A percentile compares a stretch with the other conserved stretches of the same genome.
Evolutionary conservation across 2,797 vertebrate species (phyloP).

Genomic region (Melanotaenia parkinsoni): DNA sequence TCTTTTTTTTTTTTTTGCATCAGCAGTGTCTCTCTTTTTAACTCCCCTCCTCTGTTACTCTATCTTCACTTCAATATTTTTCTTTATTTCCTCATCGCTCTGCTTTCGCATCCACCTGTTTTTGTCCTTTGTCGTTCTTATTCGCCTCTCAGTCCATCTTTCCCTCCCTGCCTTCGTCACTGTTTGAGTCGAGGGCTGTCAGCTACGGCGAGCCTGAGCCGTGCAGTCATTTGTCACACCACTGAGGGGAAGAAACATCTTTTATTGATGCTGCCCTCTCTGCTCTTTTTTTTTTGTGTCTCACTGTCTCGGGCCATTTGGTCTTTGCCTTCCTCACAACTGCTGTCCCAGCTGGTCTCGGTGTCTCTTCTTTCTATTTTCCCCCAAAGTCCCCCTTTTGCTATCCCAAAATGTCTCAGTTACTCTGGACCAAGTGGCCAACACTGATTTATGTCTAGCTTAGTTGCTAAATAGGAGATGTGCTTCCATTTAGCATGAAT

Average conservation of each 20-base stretch:
- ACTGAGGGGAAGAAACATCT: constrained; percentile 66
- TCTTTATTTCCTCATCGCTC: constrained; percentile 39
- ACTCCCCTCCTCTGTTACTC: constrained; percentile 34
- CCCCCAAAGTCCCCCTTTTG: constrained; percentile 20
- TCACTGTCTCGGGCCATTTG: constrained; percentile 48
- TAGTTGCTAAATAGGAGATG: not conserved
- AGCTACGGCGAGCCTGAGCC: constrained; percentile 62
- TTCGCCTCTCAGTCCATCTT: constrained; percentile 21
- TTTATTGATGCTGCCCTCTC: constrained; percentile 61
- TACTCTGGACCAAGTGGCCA: constrained; percentile 11
- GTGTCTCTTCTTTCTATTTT: constrained; percentile 12
- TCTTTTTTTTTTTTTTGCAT: constrained; percentile 31
- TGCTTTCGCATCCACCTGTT: constrained; percentile 60
- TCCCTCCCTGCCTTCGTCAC: constrained; percentile 40
- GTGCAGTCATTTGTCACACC: constrained; percentile 76
- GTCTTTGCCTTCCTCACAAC: constrained; percentile 51
- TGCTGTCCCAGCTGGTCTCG: constrained; percentile 38
- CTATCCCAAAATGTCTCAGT: constrained; percentile 33
- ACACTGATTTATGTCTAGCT: constrained; percentile 4
- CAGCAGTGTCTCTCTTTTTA: constrained; percentile 44
- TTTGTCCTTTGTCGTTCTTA: constrained; percentile 37
- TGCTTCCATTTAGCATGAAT: not conserved
- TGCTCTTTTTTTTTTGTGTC: constrained; percentile 33
- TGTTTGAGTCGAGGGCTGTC: constrained; percentile 64
- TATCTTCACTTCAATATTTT: constrained; percentile 35